Conservation (phyloP, 2,888 invertebrate genomes). For the Atherix ibis region DNA sequence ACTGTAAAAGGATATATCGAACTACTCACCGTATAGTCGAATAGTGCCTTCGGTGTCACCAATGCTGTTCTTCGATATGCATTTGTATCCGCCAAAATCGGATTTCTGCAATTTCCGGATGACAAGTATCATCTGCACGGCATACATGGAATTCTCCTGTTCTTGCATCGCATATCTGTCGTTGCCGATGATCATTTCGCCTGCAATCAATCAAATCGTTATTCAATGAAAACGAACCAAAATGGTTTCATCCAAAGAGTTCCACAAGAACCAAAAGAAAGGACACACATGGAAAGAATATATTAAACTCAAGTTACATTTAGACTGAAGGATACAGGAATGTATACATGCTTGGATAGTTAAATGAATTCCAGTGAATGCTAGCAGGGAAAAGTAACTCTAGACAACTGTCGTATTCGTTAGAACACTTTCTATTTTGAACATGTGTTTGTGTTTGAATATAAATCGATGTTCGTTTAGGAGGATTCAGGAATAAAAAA, state of each 20-base stretch:
- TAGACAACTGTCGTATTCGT: no score
- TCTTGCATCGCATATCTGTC: slow-evolving; percentile 74
- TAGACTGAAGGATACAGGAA: neutral
- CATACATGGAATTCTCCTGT: slow-evolving; percentile 64
- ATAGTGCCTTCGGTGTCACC: slow-evolving; percentile 84
- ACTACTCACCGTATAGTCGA: slow-evolving; percentile 64
- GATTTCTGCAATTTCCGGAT: slow-evolving; percentile 57
- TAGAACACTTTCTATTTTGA: no score
- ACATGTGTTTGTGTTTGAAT: no score
- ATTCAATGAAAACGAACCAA: neutral
- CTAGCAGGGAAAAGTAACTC: no score
- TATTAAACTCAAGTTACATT: neutral
- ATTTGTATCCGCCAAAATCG: slow-evolving; percentile 77
- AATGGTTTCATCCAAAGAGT: neutral
- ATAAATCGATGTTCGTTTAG: neutral
- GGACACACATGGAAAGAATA: neutral
- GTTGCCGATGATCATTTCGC: slow-evolving; percentile 82
- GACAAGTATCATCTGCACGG: slow-evolving; percentile 67
- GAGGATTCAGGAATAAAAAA: no score
- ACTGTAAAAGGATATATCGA: no score
- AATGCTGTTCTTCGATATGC: slow-evolving; percentile 83
- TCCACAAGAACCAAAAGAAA: neutral
- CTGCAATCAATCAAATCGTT: slow-evolving; percentile 33
- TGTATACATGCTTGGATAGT: no score
- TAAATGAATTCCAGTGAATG: no score